A percentile compares a stretch with the other conserved stretches of the same genome.
phyloP scores from a whole-genome alignment of 2,888 invertebrate species.

The Tillus elongatus region DNA sequence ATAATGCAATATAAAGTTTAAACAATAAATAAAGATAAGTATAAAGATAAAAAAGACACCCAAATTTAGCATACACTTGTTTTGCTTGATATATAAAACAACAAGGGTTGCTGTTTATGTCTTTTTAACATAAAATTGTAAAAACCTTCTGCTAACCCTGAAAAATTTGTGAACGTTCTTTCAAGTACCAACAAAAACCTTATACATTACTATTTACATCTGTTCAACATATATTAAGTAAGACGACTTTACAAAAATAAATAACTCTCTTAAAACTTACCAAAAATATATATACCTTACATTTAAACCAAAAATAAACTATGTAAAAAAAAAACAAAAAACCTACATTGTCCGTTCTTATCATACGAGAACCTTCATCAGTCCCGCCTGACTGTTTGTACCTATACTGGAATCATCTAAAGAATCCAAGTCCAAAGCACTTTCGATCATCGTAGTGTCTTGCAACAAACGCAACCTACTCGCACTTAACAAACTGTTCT shows the following conservation, averaged over 20 bases:
- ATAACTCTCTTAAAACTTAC: conserved; percentile 12
- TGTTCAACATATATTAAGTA: no score
- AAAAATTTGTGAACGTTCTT: no score
- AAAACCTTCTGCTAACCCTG: no score
- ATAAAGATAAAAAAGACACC: no score
- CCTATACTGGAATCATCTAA: conserved; percentile 66
- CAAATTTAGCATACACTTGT: no score
- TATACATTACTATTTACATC: no score
- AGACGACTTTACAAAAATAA: conserved; percentile 19
- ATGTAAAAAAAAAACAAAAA: conserved; percentile 14
- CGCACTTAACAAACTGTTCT: conserved; percentile 52
- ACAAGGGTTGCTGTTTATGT: no score
- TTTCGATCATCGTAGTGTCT: conserved; percentile 86
- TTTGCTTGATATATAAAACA: no score
- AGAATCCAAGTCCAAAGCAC: conserved; percentile 80
- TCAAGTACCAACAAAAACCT: no score
- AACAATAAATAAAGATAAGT: no score
- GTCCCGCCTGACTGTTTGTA: conserved; percentile 57
- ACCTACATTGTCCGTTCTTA: conserved; percentile 13
- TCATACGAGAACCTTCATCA: conserved; percentile 50
- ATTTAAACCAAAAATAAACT: conserved; percentile 9
- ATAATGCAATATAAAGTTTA: no score
- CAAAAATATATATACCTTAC: conserved; percentile 16
- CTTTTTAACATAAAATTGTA: conserved; percentile 14
- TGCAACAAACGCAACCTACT: conserved; percentile 69